Evolutionary conservation across 2,888 invertebrate genomes (phyloP).

Genomic region (Hetaerina titia): DNA sequence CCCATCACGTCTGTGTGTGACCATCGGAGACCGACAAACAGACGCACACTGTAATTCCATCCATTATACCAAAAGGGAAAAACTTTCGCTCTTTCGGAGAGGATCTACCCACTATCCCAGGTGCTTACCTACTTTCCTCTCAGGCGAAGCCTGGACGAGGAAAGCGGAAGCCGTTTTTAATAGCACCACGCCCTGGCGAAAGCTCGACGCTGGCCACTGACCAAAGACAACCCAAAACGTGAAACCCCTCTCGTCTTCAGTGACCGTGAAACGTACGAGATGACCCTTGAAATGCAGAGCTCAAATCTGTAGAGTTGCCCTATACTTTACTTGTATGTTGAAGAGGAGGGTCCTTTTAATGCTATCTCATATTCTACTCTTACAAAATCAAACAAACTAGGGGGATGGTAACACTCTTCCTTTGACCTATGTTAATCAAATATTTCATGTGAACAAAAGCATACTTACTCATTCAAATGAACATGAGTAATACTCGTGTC

Average conservation of each 20-base stretch:
- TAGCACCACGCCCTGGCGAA: neutral
- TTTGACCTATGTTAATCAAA: neutral
- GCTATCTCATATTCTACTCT: neutral
- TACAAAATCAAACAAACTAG: neutral
- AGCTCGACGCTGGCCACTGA: neutral
- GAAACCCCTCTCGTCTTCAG: neutral
- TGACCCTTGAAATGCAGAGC: constrained; percentile 10
- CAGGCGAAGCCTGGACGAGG: neutral
- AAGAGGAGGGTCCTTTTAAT: neutral
- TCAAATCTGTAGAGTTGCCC: neutral
- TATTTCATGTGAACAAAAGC: neutral
- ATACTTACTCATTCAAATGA: neutral
- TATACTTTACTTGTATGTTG: neutral
- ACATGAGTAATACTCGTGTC: neutral
- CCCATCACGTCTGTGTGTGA: constrained; percentile 46
- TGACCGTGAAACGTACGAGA: constrained; percentile 37
- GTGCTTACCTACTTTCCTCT: neutral
- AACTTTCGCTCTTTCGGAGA: constrained; percentile 21
- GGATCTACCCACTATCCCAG: constrained; percentile 8
- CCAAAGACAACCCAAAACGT: constrained; percentile 10
- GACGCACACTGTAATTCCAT: constrained; percentile 27
- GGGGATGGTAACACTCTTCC: neutral
- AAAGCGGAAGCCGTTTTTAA: neutral
- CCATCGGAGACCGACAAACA: constrained; percentile 53
- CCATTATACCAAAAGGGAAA: constrained; percentile 41